phyloP scores from a whole-genome alignment of 92 coral and sea anemone species.

The Desmophyllum pertusum region DNA sequence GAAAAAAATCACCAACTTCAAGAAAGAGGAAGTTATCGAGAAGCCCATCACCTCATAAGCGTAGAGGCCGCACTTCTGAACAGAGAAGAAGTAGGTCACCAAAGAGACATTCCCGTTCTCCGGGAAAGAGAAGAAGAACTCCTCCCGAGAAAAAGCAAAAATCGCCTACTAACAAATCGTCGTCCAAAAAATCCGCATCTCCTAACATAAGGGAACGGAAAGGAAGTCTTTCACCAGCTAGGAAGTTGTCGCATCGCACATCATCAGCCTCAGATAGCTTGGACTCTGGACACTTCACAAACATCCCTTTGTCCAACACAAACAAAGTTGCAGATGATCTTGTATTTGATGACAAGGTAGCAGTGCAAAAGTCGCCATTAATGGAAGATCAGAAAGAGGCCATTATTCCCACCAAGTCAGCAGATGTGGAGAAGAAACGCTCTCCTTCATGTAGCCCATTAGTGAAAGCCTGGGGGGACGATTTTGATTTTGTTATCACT shows the following conservation, averaged over 20 bases:
- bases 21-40: constrained; percentile 14
- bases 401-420: neutral
- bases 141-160: neutral
- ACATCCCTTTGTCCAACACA: constrained; percentile 19
- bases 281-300: constrained; percentile 40
- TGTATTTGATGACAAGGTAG: neutral
- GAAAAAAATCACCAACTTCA: constrained; percentile 1
- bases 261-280: constrained; percentile 34
- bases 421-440: constrained; percentile 11
- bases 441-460: constrained; percentile 36
- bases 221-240: constrained; percentile 16
- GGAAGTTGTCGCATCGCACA: constrained; percentile 25
- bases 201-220: constrained; percentile 14
- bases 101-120: constrained; percentile 16
- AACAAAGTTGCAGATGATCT: constrained; percentile 22
- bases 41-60: constrained; percentile 25
- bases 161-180: constrained; percentile 1
- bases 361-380: constrained; percentile 1
- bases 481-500: constrained; percentile 44
- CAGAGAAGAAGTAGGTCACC: constrained; percentile 32
- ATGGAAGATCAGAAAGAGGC: neutral
- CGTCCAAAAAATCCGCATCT: neutral
- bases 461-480: constrained; percentile 36
- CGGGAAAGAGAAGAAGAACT: constrained; percentile 11
- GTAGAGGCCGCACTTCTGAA: neutral